These are phyloP conservation scores for Argyrosomus japonicus DNA, from an alignment of 2,113 vertebrate species.

Conservation along the genomic window DNA sequence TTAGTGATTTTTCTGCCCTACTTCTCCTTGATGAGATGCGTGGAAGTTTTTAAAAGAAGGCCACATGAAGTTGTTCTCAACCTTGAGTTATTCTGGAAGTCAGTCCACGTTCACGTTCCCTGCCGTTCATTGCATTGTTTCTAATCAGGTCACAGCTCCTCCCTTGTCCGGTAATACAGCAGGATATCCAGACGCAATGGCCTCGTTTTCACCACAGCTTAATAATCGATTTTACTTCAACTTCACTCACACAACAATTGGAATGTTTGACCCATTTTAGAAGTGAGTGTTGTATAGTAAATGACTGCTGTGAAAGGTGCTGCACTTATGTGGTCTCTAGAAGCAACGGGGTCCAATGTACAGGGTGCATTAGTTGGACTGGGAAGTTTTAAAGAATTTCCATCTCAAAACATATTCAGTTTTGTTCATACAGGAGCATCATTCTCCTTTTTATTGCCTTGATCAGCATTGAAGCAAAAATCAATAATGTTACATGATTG, in stretches of 20 bases:
- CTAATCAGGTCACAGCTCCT: constrained; percentile 61
- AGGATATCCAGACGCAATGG: constrained; percentile 18
- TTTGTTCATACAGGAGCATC: not conserved
- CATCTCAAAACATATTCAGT: not conserved
- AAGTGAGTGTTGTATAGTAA: not conserved
- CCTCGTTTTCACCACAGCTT: constrained; percentile 30
- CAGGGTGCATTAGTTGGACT: not conserved
- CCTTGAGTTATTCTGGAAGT: constrained; percentile 49
- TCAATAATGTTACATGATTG: not conserved
- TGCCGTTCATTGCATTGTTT: constrained; percentile 18
- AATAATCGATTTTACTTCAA: constrained; percentile 38
- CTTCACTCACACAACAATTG: constrained; percentile 10
- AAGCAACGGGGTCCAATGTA: not conserved
- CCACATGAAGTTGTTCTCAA: constrained; percentile 41
- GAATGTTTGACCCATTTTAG: constrained; percentile 33
- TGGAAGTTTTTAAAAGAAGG: constrained; percentile 46
- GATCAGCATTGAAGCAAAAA: not conserved
- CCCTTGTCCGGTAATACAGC: constrained; percentile 25
- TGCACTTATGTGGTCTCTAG: not conserved
- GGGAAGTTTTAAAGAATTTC: not conserved
- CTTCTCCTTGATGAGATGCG: constrained; percentile 51
- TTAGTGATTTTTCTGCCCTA: constrained; percentile 56
- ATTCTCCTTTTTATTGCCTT: not conserved
- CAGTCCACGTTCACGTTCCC: constrained; percentile 18
- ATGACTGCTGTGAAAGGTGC: not conserved